These are phyloP conservation scores for Recurvirostra avosetta DNA, from an alignment of 2,113 vertebrate genomes.

Conservation along the genomic window DNA sequence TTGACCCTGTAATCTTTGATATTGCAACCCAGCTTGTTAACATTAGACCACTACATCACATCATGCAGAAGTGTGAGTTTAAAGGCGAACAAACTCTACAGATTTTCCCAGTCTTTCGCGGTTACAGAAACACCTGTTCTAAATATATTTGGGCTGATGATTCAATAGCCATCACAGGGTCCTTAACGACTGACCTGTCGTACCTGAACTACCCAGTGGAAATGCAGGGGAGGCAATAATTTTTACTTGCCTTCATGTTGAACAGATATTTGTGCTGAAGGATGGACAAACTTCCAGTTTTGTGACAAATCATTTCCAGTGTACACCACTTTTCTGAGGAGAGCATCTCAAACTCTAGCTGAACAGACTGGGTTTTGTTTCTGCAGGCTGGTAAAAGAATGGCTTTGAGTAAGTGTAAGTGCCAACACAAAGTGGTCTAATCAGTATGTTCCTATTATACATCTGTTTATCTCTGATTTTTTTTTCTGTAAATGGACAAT, in stretches of 20 bases:
- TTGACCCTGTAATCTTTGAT: constrained; percentile 2
- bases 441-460: background rate
- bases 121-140: background rate
- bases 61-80: background rate
- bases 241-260: background rate
- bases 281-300: background rate
- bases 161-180: background rate
- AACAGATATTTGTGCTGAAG: background rate
- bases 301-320: background rate
- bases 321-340: background rate
- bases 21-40: background rate
- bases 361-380: background rate
- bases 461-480: background rate
- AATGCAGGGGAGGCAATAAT: background rate
- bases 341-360: background rate
- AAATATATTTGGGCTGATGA: background rate
- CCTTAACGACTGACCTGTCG: background rate
- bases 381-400: background rate
- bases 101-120: background rate
- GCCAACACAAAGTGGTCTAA: background rate
- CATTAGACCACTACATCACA: background rate
- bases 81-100: background rate
- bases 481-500: background rate
- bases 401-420: background rate
- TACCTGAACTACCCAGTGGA: background rate